Evolutionary conservation across 2,888 invertebrate species (phyloP).

Genomic region (Phortica okadai): DNA sequence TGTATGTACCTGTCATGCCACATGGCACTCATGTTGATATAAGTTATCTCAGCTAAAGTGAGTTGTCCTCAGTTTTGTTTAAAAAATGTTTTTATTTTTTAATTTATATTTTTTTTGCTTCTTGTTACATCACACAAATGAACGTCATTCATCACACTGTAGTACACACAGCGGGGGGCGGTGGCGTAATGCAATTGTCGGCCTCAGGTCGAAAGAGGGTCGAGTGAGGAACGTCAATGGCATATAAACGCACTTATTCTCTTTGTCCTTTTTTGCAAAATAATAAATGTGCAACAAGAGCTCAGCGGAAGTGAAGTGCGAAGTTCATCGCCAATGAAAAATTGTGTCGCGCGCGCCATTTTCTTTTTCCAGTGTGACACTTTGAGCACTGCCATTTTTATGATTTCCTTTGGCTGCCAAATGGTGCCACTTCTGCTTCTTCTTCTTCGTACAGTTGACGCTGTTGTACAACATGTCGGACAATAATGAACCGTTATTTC

Average conservation of each 20-base stretch:
- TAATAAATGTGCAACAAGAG: conserved; percentile 26
- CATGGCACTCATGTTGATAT: not conserved
- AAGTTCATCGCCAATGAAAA: not conserved
- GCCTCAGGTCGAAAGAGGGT: no score
- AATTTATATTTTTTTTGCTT: conserved; percentile 3
- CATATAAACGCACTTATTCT: not conserved
- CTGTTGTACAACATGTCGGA: not conserved
- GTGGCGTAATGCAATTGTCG: no score
- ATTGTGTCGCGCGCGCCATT: not conserved
- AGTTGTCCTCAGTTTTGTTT: not conserved
- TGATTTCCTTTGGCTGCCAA: conserved; percentile 4
- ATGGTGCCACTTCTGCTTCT: not conserved
- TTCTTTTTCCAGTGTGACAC: not conserved
- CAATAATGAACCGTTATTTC: not conserved
- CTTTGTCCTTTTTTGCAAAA: not conserved
- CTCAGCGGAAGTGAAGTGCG: not conserved
- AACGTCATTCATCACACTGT: conserved; percentile 1
- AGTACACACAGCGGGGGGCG: no score
- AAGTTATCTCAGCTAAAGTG: not conserved
- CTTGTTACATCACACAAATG: not conserved
- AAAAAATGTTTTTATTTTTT: not conserved
- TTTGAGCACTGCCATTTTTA: conserved; percentile 14
- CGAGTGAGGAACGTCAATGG: not conserved
- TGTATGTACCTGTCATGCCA: not conserved
- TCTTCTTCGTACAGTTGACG: not conserved